Base-by-base conservation (phyloP, 2,113 vertebrate species). In the Phalacrocorax brasilianus region DNA sequence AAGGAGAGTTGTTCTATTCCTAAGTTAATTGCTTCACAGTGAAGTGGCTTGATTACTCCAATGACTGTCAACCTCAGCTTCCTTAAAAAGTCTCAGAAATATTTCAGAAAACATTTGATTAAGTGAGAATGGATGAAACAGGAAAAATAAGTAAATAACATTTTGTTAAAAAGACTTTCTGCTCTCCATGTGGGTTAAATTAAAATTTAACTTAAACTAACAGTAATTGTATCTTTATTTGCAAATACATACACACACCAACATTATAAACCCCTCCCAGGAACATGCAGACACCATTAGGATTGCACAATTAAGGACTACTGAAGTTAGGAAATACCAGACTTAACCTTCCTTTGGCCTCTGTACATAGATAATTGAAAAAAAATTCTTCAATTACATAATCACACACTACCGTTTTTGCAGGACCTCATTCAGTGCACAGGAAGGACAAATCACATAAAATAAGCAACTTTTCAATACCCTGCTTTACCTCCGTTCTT, bases 61-160 rank as follows among this genome's bases (percentile, higher is more conserved):
- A 73, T 81, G 88, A 96, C 85, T 93, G 95, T 95, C 96, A 95
- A 85, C 91, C 85, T 95, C 76, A 95, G 72, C 79, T 95, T 98
- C 94, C 95, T 97, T 77, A 58, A 81, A 88, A n/a, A 61, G 38
- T 50, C 63, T 94, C 62, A 93, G 83, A 96, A 65, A 94, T 89
- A 67, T 33, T 74, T 28, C 85, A 62, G 62, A 96, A 96, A 97
- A 95, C 49, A 97, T 84, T 89, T 91, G 58, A 70, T 93, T 87
- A 86, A 89, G 33, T 52, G 22, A 87, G 63, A 93, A 81, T 15
- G 21, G 88, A 95, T 47, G 28, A 92, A 82, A 95, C n/a, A 44
- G 79, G 80, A 87, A 96, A 95, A 83, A 75, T 47, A 84, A 86
- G 61, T 58, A 91, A 94, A 68, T 73, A 55, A 85, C 15, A 68